A percentile compares a stretch with the other conserved stretches of the same genome.
Conservation (phyloP, 2,113 vertebrate species). For the Galeopterus variegatus region DNA sequence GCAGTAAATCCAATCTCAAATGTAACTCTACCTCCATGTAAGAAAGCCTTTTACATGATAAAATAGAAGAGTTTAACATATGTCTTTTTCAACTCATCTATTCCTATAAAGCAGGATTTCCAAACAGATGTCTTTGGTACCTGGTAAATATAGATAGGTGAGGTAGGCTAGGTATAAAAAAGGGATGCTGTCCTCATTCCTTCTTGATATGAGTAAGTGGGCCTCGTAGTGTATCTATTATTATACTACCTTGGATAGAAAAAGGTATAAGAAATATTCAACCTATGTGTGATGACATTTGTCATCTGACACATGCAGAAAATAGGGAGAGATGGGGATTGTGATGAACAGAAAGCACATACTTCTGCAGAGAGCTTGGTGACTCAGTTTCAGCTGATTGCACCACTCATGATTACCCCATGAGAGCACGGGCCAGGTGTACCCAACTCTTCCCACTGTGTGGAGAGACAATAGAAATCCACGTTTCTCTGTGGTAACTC, state of each 20-base stretch:
- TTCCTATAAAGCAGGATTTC: conserved; percentile 8
- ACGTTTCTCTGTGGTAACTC: background rate
- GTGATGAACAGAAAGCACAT: background rate
- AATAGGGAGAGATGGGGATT: background rate
- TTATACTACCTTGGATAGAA: background rate
- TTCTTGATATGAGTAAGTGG: background rate
- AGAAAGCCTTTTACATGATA: background rate
- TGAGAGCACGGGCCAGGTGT: background rate
- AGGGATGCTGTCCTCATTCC: background rate
- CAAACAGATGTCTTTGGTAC: background rate
- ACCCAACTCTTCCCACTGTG: background rate
- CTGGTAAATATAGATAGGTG: background rate
- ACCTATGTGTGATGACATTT: background rate
- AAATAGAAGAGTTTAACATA: background rate
- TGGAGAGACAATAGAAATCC: background rate
- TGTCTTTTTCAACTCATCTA: background rate
- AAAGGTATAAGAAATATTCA: background rate
- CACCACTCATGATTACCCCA: no score
- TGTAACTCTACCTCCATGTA: background rate
- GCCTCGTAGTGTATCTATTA: background rate
- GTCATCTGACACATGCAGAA: background rate
- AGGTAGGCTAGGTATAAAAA: background rate
- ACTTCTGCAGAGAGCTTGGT: accelerated
- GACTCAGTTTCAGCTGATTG: background rate
- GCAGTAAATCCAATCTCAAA: background rate